These are phyloP conservation scores for Polietes domitor DNA, from an alignment of 2,888 invertebrate genomes.

Conservation along the genomic window DNA sequence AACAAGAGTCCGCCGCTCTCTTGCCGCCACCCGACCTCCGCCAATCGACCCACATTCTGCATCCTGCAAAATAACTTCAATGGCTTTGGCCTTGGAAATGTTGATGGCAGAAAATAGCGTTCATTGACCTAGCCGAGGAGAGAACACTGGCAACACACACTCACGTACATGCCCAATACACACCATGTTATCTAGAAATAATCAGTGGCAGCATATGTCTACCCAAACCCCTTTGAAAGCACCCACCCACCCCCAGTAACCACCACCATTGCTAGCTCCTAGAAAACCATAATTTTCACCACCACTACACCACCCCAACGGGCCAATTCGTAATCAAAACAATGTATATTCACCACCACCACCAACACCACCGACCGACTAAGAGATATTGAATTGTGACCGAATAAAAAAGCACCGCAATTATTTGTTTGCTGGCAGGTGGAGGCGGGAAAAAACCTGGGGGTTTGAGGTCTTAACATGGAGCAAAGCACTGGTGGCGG, in stretches of 20 bases:
- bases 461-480: too few relatives aligned
- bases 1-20: neutral
- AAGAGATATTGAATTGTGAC: neutral
- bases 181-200: conserved; percentile 1
- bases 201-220: neutral
- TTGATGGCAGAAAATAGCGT: conserved; percentile 67
- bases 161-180: neutral
- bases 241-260: neutral
- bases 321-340: neutral
- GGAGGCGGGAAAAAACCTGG: neutral
- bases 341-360: neutral
- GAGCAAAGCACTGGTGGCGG: too few relatives aligned
- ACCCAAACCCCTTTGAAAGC: conserved; percentile 7
- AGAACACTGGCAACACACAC: neutral
- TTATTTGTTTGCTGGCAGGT: neutral
- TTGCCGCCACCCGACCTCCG: neutral
- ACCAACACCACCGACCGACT: neutral
- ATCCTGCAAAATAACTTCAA: conserved; percentile 64
- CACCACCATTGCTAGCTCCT: neutral
- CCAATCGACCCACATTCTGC: conserved; percentile 4
- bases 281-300: neutral
- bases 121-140: conserved; percentile 64
- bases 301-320: neutral
- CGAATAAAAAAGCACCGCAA: neutral
- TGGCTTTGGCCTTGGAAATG: conserved; percentile 78